phyloP scores from a whole-genome alignment of 1,140 invertebrate species.

The Neelides sp. region DNA sequence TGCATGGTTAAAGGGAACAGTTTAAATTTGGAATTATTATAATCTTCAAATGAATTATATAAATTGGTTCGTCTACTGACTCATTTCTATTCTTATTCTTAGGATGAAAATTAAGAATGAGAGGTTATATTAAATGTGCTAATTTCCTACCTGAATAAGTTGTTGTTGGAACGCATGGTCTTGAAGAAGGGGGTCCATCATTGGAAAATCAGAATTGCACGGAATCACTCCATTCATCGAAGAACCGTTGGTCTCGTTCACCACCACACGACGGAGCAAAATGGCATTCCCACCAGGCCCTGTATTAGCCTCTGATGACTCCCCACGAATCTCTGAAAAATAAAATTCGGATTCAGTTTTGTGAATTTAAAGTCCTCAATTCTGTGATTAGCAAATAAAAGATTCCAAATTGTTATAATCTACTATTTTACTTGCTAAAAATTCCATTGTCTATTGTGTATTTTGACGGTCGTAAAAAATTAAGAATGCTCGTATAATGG shows the following conservation, averaged over 20 bases:
- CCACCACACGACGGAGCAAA: constrained; percentile 19
- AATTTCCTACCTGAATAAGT: constrained; percentile 29
- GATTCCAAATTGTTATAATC: neutral
- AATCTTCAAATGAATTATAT: no score
- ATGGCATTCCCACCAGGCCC: constrained; percentile 21
- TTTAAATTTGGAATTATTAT: no score
- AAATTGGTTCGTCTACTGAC: no score
- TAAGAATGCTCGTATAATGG: no score
- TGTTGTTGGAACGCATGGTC: constrained; percentile 31
- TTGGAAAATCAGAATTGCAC: constrained; percentile 19
- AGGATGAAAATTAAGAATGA: neutral
- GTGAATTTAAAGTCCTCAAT: no score
- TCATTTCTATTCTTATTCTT: no score
- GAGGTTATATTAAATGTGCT: no score
- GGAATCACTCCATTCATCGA: constrained; percentile 25
- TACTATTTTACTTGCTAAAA: neutral
- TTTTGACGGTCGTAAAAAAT: no score
- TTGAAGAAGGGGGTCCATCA: constrained; percentile 30
- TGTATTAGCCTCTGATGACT: constrained; percentile 18
- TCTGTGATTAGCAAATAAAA: neutral
- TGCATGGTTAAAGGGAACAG: no score
- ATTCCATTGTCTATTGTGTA: neutral
- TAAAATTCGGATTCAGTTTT: neutral
- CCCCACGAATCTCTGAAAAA: constrained; percentile 28
- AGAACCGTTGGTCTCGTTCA: constrained; percentile 22